A percentile compares a stretch with the other conserved stretches of the same genome.
These are phyloP conservation scores for Himalopsyche anomala DNA, from an alignment of 2,888 invertebrate genomes.

Conservation along the genomic window DNA sequence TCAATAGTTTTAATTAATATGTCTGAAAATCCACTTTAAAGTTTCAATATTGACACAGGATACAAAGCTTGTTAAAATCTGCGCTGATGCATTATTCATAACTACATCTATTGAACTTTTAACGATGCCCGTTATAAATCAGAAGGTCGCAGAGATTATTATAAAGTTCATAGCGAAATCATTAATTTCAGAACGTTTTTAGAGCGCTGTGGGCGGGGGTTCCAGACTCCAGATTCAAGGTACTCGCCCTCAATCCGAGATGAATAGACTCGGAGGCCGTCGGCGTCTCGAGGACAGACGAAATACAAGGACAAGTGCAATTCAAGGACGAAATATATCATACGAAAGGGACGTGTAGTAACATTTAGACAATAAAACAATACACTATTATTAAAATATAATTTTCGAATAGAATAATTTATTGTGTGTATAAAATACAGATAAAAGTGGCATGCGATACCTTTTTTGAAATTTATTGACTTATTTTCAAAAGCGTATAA, in stretches of 20 bases:
- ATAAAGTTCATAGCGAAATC: not conserved
- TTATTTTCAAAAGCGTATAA: too few relatives aligned
- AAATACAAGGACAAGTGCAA: not conserved
- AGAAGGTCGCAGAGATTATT: conserved; percentile 15
- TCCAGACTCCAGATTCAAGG: not conserved
- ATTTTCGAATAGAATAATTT: too few relatives aligned
- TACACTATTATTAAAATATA: too few relatives aligned
- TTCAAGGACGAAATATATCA: conserved; percentile 7
- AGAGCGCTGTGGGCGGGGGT: not conserved
- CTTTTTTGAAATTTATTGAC: too few relatives aligned
- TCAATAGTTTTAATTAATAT: too few relatives aligned
- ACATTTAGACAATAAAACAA: not conserved
- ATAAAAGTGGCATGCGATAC: too few relatives aligned
- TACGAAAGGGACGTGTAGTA: not conserved
- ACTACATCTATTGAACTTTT: not conserved
- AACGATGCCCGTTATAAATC: conserved; percentile 6
- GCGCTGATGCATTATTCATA: not conserved
- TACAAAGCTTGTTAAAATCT: too few relatives aligned
- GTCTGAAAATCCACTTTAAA: too few relatives aligned
- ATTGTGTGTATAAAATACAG: too few relatives aligned
- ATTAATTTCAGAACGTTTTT: not conserved
- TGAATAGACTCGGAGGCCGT: conserved; percentile 2
- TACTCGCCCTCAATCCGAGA: conserved; percentile 11
- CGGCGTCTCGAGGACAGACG: conserved; percentile 27
- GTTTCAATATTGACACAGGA: too few relatives aligned